Conservation (phyloP, 2,113 vertebrate species). For the Strix aluco region DNA sequence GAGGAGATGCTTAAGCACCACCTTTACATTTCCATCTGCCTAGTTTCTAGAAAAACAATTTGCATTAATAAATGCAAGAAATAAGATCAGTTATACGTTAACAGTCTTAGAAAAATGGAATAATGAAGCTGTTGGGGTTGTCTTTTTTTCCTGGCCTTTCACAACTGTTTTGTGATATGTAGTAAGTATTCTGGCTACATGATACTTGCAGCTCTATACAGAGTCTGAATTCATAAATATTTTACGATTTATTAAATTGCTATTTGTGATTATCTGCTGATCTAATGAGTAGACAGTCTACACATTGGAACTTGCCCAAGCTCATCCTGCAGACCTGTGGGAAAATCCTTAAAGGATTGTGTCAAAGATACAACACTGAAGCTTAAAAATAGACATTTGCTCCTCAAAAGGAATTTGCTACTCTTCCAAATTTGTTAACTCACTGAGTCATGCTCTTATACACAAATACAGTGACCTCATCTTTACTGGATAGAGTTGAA, state of each 20-base stretch:
- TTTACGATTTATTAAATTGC: not conserved
- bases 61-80: not conserved
- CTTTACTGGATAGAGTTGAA: not conserved
- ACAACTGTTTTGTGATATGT: not conserved
- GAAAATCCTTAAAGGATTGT: not conserved
- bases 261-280: not conserved
- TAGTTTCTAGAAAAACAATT: not conserved
- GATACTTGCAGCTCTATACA: not conserved
- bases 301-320: not conserved
- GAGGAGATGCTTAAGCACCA: not conserved
- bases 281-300: not conserved
- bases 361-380: not conserved
- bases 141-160: not conserved
- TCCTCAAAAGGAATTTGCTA: not conserved
- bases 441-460: not conserved
- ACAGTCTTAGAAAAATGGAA: not conserved
- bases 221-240: not conserved
- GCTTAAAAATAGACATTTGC: conserved; percentile 41
- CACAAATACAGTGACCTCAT: conserved; percentile 24
- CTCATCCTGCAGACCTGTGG: not conserved
- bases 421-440: not conserved
- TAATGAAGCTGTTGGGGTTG: not conserved
- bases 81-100: not conserved
- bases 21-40: not conserved
- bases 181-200: not conserved